phyloP scores from a whole-genome alignment of 2,888 invertebrate species.

The Tenthredo mesomela region DNA sequence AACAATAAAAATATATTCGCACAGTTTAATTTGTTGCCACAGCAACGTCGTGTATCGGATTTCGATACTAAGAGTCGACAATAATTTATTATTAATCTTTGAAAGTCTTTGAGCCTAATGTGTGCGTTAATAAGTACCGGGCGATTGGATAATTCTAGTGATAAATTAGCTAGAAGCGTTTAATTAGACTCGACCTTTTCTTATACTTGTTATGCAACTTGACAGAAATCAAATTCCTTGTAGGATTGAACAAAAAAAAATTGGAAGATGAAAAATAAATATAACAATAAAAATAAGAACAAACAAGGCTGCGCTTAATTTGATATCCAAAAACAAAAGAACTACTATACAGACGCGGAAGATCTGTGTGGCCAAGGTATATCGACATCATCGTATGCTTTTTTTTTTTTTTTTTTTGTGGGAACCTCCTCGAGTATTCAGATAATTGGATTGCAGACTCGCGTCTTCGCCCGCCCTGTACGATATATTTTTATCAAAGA shows the following conservation, averaged over 20 bases:
- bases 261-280: not conserved
- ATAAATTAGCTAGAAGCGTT: not conserved
- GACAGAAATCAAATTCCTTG: not conserved
- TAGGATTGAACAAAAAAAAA: not conserved
- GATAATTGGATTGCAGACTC: not conserved
- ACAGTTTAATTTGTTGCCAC: not conserved
- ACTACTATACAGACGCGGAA: not conserved
- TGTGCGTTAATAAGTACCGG: not conserved
- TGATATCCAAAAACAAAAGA: conserved; percentile 18
- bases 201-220: not conserved
- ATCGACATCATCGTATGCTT: not conserved
- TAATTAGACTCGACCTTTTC: conserved; percentile 11
- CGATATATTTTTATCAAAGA: not conserved
- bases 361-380: not conserved
- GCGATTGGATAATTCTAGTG: conserved; percentile 30
- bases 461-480: not conserved
- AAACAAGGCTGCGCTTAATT: not conserved
- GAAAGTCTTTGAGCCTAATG: not conserved
- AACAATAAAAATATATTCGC: not conserved
- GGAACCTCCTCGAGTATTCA: not conserved
- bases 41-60: not conserved
- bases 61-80: not conserved
- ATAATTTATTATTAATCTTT: conserved; percentile 41
- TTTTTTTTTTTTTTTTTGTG: not conserved
- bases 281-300: not conserved